Evolutionary conservation across 1,140 invertebrate genomes (phyloP).

Genomic region (Paracyclopina nana): DNA sequence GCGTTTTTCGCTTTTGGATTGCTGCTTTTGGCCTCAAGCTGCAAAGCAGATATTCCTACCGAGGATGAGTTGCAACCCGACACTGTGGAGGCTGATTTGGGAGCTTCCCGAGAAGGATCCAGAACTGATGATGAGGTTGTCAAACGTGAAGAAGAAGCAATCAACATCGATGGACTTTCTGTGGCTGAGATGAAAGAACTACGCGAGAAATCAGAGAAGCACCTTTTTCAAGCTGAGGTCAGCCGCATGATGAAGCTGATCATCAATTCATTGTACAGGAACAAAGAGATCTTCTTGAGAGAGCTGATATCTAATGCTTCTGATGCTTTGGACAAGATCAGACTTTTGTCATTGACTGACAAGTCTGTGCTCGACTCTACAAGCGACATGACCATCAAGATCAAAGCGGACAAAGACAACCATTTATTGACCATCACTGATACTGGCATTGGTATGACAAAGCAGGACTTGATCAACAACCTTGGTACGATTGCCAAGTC

Average conservation of each 20-base stretch:
- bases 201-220: slow-evolving; percentile 74
- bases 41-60: neutral
- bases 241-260: slow-evolving; percentile 99
- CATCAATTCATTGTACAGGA: slow-evolving; percentile 92
- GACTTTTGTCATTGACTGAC: slow-evolving; percentile 75
- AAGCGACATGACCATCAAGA: slow-evolving; percentile 67
- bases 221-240: slow-evolving; percentile 84
- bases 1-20: neutral
- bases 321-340: slow-evolving; percentile 84
- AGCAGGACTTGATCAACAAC: slow-evolving; percentile 80
- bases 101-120: slow-evolving; percentile 9
- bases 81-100: slow-evolving; percentile 10
- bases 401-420: slow-evolving; percentile 91
- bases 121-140: slow-evolving; percentile 46
- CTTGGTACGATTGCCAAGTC: slow-evolving; percentile 98
- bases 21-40: slow-evolving; percentile 3
- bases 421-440: slow-evolving; percentile 85
- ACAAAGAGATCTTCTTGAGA: slow-evolving; percentile 95
- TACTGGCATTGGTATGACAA: slow-evolving; percentile 95
- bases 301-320: slow-evolving; percentile 95
- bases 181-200: slow-evolving; percentile 82
- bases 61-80: slow-evolving; percentile 8
- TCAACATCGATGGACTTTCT: slow-evolving; percentile 84
- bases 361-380: slow-evolving; percentile 50
- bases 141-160: slow-evolving; percentile 80